Percentiles rank a stretch among this genome's conserved stretches.
Conservation (phyloP, 2,113 vertebrate species). For the Megaceryle maxima region DNA sequence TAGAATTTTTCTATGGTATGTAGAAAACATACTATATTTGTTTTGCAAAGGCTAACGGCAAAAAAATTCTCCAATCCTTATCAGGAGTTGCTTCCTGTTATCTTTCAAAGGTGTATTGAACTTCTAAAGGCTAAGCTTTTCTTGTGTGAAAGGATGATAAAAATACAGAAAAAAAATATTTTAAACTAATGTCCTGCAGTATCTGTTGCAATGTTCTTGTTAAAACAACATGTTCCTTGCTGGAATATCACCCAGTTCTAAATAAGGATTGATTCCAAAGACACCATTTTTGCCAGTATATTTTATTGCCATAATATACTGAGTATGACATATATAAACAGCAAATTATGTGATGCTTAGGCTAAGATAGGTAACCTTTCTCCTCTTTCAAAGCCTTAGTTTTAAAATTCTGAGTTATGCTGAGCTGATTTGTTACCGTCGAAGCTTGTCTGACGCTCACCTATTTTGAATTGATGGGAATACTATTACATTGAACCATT, state of each 20-base stretch:
- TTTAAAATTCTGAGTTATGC: constrained; percentile 58
- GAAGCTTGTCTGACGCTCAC: constrained; percentile 49
- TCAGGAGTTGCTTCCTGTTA: neutral
- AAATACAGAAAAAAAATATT: neutral
- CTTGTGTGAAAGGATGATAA: neutral
- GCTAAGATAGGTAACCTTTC: constrained; percentile 11
- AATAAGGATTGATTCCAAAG: neutral
- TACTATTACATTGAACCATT: constrained; percentile 13
- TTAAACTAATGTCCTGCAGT: neutral
- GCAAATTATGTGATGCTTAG: constrained; percentile 34
- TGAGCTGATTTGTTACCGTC: constrained; percentile 47
- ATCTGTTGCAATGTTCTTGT: neutral
- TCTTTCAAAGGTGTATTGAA: neutral
- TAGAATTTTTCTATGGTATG: neutral
- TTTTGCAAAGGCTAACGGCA: neutral
- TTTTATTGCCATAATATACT: constrained; percentile 16
- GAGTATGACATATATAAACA: constrained; percentile 11
- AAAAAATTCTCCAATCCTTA: neutral
- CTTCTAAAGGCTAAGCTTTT: neutral
- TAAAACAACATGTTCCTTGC: neutral
- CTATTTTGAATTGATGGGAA: constrained; percentile 65
- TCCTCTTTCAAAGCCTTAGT: constrained; percentile 25
- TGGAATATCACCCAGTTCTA: neutral
- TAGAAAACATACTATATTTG: neutral
- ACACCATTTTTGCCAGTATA: neutral